Evolutionary conservation across 2,888 invertebrate species (phyloP), one percentile per base, ranked within the genome.

Genomic region (Eubasilissa splendida): DNA sequence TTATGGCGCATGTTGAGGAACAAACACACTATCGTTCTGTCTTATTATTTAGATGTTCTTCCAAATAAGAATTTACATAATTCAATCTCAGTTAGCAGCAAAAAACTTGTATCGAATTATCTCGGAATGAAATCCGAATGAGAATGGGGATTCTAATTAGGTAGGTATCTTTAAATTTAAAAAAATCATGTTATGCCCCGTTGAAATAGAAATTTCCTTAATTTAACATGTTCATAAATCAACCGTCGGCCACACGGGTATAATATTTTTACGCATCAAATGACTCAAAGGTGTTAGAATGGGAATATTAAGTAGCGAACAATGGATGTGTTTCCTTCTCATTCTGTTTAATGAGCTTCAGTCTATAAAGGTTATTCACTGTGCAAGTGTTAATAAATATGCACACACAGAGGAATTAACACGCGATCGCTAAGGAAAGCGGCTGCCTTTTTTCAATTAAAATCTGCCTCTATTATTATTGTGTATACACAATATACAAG

Each of bases 151-250:
- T 10, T 58, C 56, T 33, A 73, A 73, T 73, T 73, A 58, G 56
- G 58, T 14, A 31, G 42, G 42, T 42, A 42, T 42, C 42, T 42
- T 31, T 31, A 56, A 33, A 31, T 56, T 58, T 54, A 56, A 76
- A 11, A 33, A 65, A 22, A 12, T 42, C 65, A 56, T 74, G 71
- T 73, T 11, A 73, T 22, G 31, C 53, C 14, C 59, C 50, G 53
- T 31, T 71, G 53, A 70, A 56, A 60, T 77, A 76, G 70, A 76
- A 68, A 75, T 58, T 54, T 60, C 53, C 76, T 76, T 75, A 53
- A 70, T 79, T 71, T 79, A 81, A 59, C 76, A 66, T 60, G 12
- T 22, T 59, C 66, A 74, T 81, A 78, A 81, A 81, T 81, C 81
- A 81, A 75, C 66, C 11, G 22, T 60, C 56, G 53, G 54, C 10